Evolutionary conservation across 2,113 vertebrate species (phyloP), one percentile per base, ranked within the genome.

Genomic region (Micromys minutus): DNA sequence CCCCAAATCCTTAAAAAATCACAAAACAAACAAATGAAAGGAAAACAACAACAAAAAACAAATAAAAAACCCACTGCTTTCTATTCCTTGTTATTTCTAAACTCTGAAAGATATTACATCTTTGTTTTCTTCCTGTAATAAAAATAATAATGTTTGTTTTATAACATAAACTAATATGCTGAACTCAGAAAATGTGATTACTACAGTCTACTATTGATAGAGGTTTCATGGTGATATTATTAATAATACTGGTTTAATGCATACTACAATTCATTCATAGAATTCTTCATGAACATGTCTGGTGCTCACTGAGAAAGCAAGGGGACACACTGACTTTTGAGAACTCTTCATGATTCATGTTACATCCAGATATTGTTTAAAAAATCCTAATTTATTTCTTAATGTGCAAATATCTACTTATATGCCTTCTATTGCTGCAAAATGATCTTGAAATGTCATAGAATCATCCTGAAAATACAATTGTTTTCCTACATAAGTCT

Each of bases 401-500:
- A 65, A 45, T 65, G 29, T 89, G 16, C 72, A 84, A 75, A 39
- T 69, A 42, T 52, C 42, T 47, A 85, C 57, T 71, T 31, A 85
- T 7, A 36, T 77, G 57, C 13, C 71, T 71, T 77, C 65, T 61
- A 36, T 50, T 42, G 36, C 13, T 93, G 17, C 42, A 81, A 39
- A 57, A 71, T 92, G 17, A 75, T 45, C 90, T 94, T 52, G 31
- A 95, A 88, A 92, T 71, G n/a, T 52, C 50, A 52, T 74, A 80
- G 47, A 19, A 77, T 16, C 15, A 4, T 71, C 26, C 80, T 87
- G 76, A 92, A 92, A 93, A 79, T 57, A 57, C 29, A 91, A 42
- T 61, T 21, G 22, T 52, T 71, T 72, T 71, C 47, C n/a, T 83
- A 7, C 2, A 24, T 61, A 39, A 87, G 75, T 63, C 11, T 65